Percentiles rank a stretch among this genome's conserved stretches.
Conservation (phyloP, 2,113 vertebrate species). For the Microcebus griseorufus region DNA sequence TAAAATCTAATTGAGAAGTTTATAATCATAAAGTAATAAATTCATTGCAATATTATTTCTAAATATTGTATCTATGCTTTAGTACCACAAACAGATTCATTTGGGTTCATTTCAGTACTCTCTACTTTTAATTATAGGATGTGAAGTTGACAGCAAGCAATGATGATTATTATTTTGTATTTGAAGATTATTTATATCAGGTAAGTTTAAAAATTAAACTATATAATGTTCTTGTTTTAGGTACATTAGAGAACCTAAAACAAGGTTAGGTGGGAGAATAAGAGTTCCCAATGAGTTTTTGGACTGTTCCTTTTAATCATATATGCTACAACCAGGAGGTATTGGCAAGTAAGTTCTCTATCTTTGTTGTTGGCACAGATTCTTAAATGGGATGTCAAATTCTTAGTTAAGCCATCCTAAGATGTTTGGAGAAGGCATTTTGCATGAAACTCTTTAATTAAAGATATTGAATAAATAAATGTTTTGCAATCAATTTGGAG, state of each 20-base stretch:
- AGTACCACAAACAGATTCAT: not conserved
- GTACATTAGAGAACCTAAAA: not conserved
- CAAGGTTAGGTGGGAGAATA: not conserved
- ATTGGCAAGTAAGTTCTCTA: not conserved
- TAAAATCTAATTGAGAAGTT: constrained; percentile 32
- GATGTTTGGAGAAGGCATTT: constrained; percentile 7
- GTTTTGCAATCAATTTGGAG: constrained; percentile 36
- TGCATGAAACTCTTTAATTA: not conserved
- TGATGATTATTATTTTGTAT: constrained; percentile 99
- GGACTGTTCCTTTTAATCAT: not conserved
- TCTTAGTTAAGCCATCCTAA: not conserved
- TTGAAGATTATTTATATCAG: constrained; percentile 99
- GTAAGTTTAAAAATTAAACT: constrained; percentile 84
- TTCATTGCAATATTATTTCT: constrained; percentile 11
- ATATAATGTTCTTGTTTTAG: constrained; percentile 16
- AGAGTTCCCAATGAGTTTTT: not conserved
- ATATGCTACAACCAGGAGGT: not conserved
- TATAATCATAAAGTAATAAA: not conserved
- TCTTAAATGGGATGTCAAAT: not conserved
- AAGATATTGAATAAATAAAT: not conserved
- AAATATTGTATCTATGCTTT: not conserved
- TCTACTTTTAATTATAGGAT: constrained; percentile 88
- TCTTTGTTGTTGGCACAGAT: not conserved
- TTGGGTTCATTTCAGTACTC: constrained; percentile 32
- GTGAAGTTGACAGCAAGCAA: constrained; percentile 99